Evolutionary conservation across 2,113 vertebrate genomes (phyloP).

Genomic region (Lepus europaeus): DNA sequence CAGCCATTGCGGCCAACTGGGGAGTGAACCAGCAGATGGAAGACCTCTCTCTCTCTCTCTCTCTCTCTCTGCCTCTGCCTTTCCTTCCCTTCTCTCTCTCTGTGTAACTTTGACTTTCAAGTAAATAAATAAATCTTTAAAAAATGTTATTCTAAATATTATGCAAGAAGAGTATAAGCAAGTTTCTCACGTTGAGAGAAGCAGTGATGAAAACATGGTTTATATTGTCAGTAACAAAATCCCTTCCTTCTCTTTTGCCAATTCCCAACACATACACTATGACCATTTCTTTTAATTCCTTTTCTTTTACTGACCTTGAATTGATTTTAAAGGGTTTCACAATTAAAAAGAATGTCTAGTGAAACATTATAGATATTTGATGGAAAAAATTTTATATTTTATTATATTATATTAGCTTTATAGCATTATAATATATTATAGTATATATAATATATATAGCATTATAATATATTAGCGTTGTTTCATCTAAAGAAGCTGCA

Average conservation of each 20-base stretch:
- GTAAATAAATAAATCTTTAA: background rate
- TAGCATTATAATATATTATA: no score
- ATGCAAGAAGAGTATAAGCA: background rate
- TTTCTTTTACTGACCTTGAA: background rate
- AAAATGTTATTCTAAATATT: slow-evolving; percentile 42
- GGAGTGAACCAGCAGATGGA: no score
- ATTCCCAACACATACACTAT: background rate
- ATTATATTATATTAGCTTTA: no score
- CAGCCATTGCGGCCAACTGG: no score
- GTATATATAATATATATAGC: no score
- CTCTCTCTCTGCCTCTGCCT: no score
- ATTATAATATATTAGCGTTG: background rate
- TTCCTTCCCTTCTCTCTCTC: no score
- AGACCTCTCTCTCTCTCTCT: no score
- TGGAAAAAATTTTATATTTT: slow-evolving; percentile 7
- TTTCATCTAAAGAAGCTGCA: slow-evolving; percentile 42
- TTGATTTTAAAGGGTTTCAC: background rate
- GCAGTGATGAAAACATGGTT: background rate
- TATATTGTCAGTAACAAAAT: background rate
- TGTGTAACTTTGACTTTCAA: no score
- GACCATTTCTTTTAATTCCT: background rate
- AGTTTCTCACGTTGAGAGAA: slow-evolving; percentile 32
- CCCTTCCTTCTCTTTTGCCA: background rate
- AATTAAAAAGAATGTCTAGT: slow-evolving; percentile 28
- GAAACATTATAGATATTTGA: slow-evolving; percentile 21